phyloP scores from a whole-genome alignment of 1,140 invertebrate species.

The Phocides pigmalion region DNA sequence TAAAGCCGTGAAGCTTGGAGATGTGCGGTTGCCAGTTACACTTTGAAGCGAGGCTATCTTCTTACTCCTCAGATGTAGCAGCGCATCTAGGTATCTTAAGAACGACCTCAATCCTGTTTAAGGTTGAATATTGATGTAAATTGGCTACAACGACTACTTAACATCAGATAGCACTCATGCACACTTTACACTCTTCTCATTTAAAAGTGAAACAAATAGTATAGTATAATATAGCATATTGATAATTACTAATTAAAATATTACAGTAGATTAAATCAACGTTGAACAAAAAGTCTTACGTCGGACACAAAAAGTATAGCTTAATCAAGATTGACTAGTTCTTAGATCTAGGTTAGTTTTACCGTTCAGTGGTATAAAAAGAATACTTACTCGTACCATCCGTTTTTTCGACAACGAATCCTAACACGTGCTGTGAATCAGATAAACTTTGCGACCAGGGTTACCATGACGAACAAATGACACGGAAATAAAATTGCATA shows the following conservation, averaged over 20 bases:
- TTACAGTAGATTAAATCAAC: neutral
- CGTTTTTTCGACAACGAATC: constrained; percentile 5
- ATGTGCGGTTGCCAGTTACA: too few species aligned
- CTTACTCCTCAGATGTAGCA: too few species aligned
- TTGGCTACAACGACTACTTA: too few species aligned
- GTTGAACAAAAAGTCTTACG: neutral
- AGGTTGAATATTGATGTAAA: too few species aligned
- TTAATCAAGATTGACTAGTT: neutral
- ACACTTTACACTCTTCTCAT: too few species aligned
- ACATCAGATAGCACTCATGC: too few species aligned
- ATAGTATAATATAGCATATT: neutral
- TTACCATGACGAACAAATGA: neutral
- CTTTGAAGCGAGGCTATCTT: too few species aligned
- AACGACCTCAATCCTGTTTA: too few species aligned
- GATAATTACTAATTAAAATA: neutral
- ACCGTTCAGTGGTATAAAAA: constrained; percentile 14
- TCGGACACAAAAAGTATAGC: neutral
- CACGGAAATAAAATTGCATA: too few species aligned
- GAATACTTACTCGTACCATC: neutral
- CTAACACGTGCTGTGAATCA: constrained; percentile 18
- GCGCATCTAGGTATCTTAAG: too few species aligned
- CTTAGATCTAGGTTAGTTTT: neutral
- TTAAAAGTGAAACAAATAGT: neutral
- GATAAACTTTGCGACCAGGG: constrained; percentile 8
- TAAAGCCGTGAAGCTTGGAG: too few species aligned